phyloP scores from a whole-genome alignment of 2,797 vertebrate species.

The Xyrichtys novacula region DNA sequence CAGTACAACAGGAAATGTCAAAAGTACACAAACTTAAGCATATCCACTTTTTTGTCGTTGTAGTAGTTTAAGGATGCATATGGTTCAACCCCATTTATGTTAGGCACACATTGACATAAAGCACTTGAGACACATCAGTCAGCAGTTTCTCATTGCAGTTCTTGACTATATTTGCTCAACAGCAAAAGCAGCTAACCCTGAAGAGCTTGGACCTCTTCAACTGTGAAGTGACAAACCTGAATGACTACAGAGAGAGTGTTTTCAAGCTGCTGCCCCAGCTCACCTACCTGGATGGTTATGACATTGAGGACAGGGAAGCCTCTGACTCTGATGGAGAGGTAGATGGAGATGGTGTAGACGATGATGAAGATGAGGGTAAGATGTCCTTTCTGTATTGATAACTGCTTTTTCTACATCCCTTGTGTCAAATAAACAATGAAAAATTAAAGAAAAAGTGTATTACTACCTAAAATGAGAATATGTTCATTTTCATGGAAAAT shows the following conservation, averaged over 20 bases:
- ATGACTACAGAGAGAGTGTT: conserved; percentile 94
- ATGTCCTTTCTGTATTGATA: conserved; percentile 19
- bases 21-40: too few relatives aligned
- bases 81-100: neutral
- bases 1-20: too few relatives aligned
- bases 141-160: conserved; percentile 11
- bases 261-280: conserved; percentile 93
- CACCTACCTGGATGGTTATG: conserved; percentile 93
- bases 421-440: neutral
- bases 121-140: neutral
- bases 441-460: neutral
- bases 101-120: neutral
- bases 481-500: neutral
- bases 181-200: conserved; percentile 94
- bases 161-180: conserved; percentile 36
- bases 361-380: conserved; percentile 88
- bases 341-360: conserved; percentile 87
- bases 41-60: too few relatives aligned
- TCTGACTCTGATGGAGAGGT: conserved; percentile 92
- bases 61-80: neutral
- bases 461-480: neutral
- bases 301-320: conserved; percentile 90
- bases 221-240: conserved; percentile 95
- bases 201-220: conserved; percentile 96
- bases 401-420: neutral